These are phyloP conservation scores for Amphibalanus amphitrite DNA, from an alignment of 1,140 invertebrate genomes.

Conservation along the genomic window DNA sequence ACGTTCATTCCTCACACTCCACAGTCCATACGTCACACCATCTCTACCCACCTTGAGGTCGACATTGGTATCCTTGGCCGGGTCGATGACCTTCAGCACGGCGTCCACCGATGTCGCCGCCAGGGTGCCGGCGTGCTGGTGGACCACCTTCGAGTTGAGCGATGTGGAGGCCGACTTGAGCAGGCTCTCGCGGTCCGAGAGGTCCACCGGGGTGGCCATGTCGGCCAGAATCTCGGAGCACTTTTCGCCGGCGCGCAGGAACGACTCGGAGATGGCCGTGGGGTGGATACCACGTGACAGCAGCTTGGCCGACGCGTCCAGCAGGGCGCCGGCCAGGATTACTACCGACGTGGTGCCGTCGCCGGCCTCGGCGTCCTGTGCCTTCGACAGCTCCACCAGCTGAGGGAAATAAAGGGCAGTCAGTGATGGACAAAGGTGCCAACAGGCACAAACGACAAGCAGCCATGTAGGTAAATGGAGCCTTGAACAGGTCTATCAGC, in stretches of 20 bases:
- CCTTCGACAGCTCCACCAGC: conserved; percentile 90
- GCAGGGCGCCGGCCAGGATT: conserved; percentile 48
- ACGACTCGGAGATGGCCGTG: conserved; percentile 90
- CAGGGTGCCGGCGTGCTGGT: conserved; percentile 84
- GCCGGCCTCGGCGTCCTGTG: conserved; percentile 97
- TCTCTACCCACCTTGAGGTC: conserved; percentile 40
- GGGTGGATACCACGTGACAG: conserved; percentile 92
- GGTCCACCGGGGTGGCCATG: conserved; percentile 72
- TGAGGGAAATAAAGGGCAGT: conserved; percentile 24
- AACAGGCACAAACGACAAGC: too few species aligned
- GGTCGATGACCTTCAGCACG: conserved; percentile 68
- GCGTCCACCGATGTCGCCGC: conserved; percentile 95
- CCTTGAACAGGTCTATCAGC: too few species aligned
- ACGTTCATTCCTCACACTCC: too few species aligned
- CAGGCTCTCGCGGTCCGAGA: conserved; percentile 70
- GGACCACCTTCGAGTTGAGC: conserved; percentile 92
- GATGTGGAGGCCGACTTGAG: conserved; percentile 92
- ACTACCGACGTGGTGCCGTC: conserved; percentile 74
- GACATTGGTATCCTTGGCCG: conserved; percentile 42
- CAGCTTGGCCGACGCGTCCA: conserved; percentile 87
- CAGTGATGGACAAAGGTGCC: too few species aligned
- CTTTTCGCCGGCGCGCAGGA: conserved; percentile 72
- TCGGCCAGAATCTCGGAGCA: conserved; percentile 67
- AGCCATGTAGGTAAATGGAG: too few species aligned
- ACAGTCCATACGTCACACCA: too few species aligned